Conservation (phyloP, 1,140 invertebrate genomes). For the Micrasema minimum region DNA sequence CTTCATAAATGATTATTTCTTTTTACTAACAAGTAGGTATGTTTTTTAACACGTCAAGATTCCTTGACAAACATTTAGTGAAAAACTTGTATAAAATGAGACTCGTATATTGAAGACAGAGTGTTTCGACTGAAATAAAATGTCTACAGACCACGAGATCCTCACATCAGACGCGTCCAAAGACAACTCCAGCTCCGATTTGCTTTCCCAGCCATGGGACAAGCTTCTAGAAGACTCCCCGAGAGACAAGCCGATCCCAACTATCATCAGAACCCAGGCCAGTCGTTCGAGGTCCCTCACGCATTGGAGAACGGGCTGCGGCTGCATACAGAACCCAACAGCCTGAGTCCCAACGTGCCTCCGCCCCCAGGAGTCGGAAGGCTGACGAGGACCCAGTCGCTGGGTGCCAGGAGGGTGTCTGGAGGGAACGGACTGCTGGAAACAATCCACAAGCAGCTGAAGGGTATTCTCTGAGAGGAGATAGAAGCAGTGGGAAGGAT, state of each 20-base stretch:
- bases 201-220: conserved; percentile 62
- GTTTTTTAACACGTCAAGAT: too few relatives aligned
- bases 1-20: too few relatives aligned
- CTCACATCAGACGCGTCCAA: conserved; percentile 54
- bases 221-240: conserved; percentile 63
- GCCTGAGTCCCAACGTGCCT: conserved; percentile 57
- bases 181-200: conserved; percentile 64
- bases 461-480: conserved; percentile 66
- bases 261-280: conserved; percentile 63
- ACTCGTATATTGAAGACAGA: too few relatives aligned
- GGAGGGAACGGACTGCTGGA: conserved; percentile 63
- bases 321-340: conserved; percentile 56
- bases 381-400: conserved; percentile 62
- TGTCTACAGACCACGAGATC: conserved; percentile 49
- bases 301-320: conserved; percentile 56
- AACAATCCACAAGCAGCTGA: conserved; percentile 66
- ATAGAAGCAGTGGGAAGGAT: conserved; percentile 61
- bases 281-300: conserved; percentile 61
- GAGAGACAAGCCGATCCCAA: conserved; percentile 58
- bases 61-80: too few relatives aligned
- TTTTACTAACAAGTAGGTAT: too few relatives aligned
- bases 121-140: conserved; percentile 8
- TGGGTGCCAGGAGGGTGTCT: conserved; percentile 62
- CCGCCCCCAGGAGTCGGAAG: conserved; percentile 53
- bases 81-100: too few relatives aligned